These are phyloP conservation scores for Mythimna pallens DNA, from an alignment of 2,888 invertebrate genomes.

Conservation along the genomic window DNA sequence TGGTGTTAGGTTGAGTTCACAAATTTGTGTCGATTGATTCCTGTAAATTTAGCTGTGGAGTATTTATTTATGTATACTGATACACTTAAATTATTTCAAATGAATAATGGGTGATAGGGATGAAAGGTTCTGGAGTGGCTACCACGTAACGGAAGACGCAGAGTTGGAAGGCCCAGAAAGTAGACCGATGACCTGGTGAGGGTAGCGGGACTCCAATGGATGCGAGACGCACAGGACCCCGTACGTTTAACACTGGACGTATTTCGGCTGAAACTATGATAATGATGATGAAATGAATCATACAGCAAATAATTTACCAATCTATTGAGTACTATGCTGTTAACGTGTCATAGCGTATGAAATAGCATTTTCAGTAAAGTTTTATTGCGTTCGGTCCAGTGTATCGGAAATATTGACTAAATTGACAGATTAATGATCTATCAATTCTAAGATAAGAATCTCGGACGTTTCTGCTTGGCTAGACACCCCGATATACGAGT, in stretches of 20 bases:
- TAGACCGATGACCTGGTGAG: too few species aligned
- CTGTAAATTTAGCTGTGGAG: background rate
- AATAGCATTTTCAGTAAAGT: conserved; percentile 36
- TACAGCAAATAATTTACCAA: background rate
- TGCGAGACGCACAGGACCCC: too few species aligned
- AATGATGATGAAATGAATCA: background rate
- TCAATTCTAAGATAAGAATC: conserved; percentile 62
- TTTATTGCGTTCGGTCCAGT: conserved; percentile 23
- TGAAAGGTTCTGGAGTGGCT: too few species aligned
- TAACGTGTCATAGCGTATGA: conserved; percentile 20
- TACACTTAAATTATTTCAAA: background rate
- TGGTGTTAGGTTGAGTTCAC: background rate
- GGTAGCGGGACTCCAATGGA: too few species aligned
- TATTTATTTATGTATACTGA: too few species aligned
- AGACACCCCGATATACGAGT: conserved; percentile 35
- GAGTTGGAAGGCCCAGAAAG: too few species aligned
- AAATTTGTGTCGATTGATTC: background rate
- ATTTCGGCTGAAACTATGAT: too few species aligned
- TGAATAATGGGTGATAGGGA: too few species aligned
- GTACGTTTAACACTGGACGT: too few species aligned
- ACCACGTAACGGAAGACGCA: too few species aligned
- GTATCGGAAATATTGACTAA: conserved; percentile 53
- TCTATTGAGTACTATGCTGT: conserved; percentile 5
- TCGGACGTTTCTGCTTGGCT: conserved; percentile 56
- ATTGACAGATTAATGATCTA: conserved; percentile 62